Base-by-base conservation (phyloP, 2,113 vertebrate genomes). In the Pelmatolapia mariae region DNA sequence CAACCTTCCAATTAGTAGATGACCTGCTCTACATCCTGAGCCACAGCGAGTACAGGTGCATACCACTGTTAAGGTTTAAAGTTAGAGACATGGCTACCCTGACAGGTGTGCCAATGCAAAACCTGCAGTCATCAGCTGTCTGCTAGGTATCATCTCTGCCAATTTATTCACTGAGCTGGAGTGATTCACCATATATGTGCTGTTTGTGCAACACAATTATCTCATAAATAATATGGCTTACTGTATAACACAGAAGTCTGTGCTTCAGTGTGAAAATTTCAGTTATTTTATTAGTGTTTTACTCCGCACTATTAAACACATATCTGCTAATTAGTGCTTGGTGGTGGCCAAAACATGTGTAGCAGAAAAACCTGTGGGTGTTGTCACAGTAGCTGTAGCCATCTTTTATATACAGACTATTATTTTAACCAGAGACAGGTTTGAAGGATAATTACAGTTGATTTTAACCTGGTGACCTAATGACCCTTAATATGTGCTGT, bases 261-360 rank as follows among this genome's bases (percentile, higher is more conserved):
- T 5, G 9, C 40, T 76, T 47, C 15, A 19, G 15, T 76, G 40
- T 18, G 40, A 0, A 73, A 73, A 45, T 26, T 6, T 18, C 5
- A 10, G 13, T 45, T 26, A 18, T 73, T 71, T 16, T 43, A 40
- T 71, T 45, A 7, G 13, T 1, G 5, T 47, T 76, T 47, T 76
- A 29, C 22, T 11, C 2, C 3, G 0, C 22, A 47, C 24, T 76
- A 10, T 11, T 47, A 29, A 0, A 10, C 40, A 18, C 15, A 47
- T 76, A 47, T 76, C 22, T 29, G 40, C 3, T 24, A 24, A 71
- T 43, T 40, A 68, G 63, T 68, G 11, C 19, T 43, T 15, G 1
- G 12, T 71, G 36, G 36, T 43, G 36, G 12, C 36, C 63, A 71
- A 71, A 24, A 43, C 36, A 68, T 2, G 12, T 40, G 19, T 22